Conservation (phyloP, 2,888 invertebrate species). For the Dryomyza anilis region DNA sequence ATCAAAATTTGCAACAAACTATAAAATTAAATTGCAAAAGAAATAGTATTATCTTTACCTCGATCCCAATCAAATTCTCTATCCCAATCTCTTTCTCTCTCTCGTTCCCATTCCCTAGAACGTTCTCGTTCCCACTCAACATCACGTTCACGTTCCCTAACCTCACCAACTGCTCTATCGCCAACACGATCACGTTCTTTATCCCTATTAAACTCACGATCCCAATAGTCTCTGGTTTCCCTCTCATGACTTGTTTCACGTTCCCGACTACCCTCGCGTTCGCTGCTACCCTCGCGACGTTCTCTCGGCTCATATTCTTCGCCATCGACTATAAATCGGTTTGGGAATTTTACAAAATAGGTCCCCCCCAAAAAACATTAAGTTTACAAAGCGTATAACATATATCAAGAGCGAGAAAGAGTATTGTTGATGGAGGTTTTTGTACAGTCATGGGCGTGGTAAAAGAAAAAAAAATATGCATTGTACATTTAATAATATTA, state of each 20-base stretch:
- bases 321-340: slow-evolving; percentile 45
- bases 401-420: slow-evolving; percentile 46
- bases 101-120: slow-evolving; percentile 59
- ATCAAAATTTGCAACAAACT: slow-evolving; percentile 20
- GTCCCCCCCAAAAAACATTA: background rate
- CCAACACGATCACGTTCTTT: slow-evolving; percentile 51
- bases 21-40: background rate
- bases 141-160: slow-evolving; percentile 48
- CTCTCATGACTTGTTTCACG: slow-evolving; percentile 44
- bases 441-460: slow-evolving; percentile 46
- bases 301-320: slow-evolving; percentile 50
- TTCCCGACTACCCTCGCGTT: slow-evolving; percentile 47
- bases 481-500: background rate
- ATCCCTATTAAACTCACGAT: slow-evolving; percentile 25
- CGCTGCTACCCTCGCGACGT: slow-evolving; percentile 61
- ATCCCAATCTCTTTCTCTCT: slow-evolving; percentile 60
- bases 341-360: background rate
- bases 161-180: slow-evolving; percentile 53
- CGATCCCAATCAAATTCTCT: slow-evolving; percentile 61
- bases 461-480: slow-evolving; percentile 29
- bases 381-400: background rate
- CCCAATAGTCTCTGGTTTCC: slow-evolving; percentile 53
- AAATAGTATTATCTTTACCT: slow-evolving; percentile 51
- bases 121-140: slow-evolving; percentile 58
- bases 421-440: slow-evolving; percentile 43